Percentiles rank a stretch among this genome's conserved stretches.
Conservation (phyloP, 2,888 invertebrate species). For the Molorchus minor region DNA sequence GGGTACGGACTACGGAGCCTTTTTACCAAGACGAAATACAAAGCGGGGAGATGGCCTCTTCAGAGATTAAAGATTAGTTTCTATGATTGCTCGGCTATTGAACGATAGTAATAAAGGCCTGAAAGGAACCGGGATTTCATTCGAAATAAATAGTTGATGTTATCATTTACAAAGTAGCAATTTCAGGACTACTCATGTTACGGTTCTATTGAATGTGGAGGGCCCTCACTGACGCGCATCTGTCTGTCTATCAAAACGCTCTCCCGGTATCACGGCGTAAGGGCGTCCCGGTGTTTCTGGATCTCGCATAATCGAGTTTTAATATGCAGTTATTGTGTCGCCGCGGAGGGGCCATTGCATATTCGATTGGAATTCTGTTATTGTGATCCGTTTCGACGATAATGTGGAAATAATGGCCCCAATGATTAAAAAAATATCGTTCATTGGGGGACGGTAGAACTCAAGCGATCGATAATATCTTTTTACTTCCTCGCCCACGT, state of each 20-base stretch:
- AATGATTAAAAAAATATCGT: constrained; percentile 6
- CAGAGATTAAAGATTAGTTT: constrained; percentile 56
- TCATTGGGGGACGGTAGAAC: too few species aligned
- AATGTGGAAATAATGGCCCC: background rate
- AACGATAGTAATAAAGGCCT: constrained; percentile 30
- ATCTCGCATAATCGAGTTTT: constrained; percentile 15
- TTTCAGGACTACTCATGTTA: constrained; percentile 51
- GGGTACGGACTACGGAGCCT: constrained; percentile 8
- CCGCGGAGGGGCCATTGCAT: constrained; percentile 2
- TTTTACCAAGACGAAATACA: constrained; percentile 38
- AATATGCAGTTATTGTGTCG: constrained; percentile 21
- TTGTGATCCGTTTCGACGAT: constrained; percentile 3
- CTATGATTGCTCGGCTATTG: constrained; percentile 49
- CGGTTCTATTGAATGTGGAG: constrained; percentile 28
- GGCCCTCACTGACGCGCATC: constrained; percentile 19
- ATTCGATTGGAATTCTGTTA: constrained; percentile 4
- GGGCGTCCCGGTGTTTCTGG: constrained; percentile 4
- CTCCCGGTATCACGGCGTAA: constrained; percentile 2
- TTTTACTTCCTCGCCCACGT: too few species aligned
- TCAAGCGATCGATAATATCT: too few species aligned
- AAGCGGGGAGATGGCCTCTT: constrained; percentile 40
- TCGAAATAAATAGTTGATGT: constrained; percentile 59
- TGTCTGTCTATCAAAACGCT: constrained; percentile 14
- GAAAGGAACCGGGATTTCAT: constrained; percentile 51
- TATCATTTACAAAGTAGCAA: constrained; percentile 59